Conservation (phyloP, 2,888 invertebrate genomes). For the Acrocyrtus sp. region DNA sequence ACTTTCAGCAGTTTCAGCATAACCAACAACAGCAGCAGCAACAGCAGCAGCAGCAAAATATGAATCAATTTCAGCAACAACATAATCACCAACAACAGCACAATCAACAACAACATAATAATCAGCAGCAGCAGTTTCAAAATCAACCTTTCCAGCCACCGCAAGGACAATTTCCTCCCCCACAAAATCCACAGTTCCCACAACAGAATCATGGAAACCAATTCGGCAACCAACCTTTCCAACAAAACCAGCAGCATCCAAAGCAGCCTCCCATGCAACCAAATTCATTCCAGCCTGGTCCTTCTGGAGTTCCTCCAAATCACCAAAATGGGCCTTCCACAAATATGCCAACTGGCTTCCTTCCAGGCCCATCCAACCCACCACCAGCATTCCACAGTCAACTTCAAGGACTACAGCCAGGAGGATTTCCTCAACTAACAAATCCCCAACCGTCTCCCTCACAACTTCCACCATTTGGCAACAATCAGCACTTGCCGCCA, state of each 20-base stretch:
- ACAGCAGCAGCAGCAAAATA: too few species aligned
- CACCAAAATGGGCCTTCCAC: too few species aligned
- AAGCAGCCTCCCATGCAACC: neutral
- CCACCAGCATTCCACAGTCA: constrained; percentile 6
- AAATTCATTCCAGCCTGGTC: constrained; percentile 13
- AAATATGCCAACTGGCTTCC: too few species aligned
- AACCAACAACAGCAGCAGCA: constrained; percentile 16
- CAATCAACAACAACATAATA: constrained; percentile 21
- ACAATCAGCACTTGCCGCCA: too few species aligned
- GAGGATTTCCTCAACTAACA: constrained; percentile 1
- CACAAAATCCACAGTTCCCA: too few species aligned
- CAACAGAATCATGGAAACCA: constrained; percentile 28
- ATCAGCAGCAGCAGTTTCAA: constrained; percentile 17
- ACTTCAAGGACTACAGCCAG: neutral
- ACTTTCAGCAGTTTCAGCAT: constrained; percentile 8
- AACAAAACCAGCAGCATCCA: neutral
- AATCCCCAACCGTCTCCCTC: constrained; percentile 3
- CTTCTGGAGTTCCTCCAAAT: constrained; percentile 7
- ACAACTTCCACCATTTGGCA: constrained; percentile 8
- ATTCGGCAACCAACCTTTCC: constrained; percentile 19
- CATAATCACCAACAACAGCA: constrained; percentile 7
- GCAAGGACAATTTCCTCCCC: too few species aligned
- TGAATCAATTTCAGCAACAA: constrained; percentile 2
- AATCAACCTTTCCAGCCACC: neutral
- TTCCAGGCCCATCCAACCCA: too few species aligned